Percentiles rank a stretch among this genome's conserved stretches.
Evolutionary conservation across 1,140 invertebrate species (phyloP).

Genomic region (Pentalonia nigronervosa): DNA sequence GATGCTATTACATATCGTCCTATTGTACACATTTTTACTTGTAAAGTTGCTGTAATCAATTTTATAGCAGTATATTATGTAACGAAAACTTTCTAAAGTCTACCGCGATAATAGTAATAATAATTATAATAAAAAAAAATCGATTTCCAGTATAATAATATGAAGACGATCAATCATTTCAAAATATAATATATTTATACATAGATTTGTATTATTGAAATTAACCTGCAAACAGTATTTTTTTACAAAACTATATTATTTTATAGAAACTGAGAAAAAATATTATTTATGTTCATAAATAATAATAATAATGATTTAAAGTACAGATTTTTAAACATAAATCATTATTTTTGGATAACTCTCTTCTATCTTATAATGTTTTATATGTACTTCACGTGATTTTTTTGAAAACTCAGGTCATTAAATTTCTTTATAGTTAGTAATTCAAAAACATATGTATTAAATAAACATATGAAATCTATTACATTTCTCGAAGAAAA

Average conservation of each 20-base stretch:
- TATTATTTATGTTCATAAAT: background rate
- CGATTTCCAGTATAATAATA: background rate
- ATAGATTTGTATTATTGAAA: background rate
- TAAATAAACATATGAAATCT: too few relatives aligned
- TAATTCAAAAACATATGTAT: background rate
- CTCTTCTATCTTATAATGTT: background rate
- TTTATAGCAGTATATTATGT: background rate
- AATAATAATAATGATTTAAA: background rate
- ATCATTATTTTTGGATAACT: background rate
- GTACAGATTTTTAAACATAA: background rate
- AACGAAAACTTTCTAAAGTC: background rate
- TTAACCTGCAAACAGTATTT: background rate
- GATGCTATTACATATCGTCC: background rate
- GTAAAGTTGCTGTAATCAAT: slow-evolving; percentile 9
- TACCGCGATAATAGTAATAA: background rate
- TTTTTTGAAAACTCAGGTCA: background rate
- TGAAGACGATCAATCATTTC: background rate
- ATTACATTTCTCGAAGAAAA: background rate
- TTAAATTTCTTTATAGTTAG: background rate
- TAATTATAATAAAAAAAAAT: background rate
- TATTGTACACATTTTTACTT: background rate
- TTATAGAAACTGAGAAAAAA: background rate
- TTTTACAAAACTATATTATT: background rate
- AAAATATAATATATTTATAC: background rate
- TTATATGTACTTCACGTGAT: background rate